Base-by-base conservation (phyloP, 2,797 vertebrate genomes). In the Smutsia temminckii region DNA sequence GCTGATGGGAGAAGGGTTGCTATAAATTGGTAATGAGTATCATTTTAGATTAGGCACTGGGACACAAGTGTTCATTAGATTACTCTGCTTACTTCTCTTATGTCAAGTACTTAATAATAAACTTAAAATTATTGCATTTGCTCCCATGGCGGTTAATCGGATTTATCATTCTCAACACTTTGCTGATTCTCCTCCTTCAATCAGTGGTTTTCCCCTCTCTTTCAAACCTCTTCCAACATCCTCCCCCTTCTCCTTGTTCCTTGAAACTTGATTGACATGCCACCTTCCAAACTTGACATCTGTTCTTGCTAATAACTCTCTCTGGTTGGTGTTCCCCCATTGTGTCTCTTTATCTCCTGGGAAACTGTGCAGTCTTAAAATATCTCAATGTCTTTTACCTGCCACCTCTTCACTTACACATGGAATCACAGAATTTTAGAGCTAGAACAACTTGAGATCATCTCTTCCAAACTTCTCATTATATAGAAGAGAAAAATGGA, bases 291-390 rank as follows among this genome's bases (percentile, higher is more conserved):
- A 77, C n/a, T 8, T 94, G 77, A 87, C 93, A 94, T 66, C 59
- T 11, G 2, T 61, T 93, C 89, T 79, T 59, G 72, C 74, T 94
- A 90, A 90, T 75, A 75, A 74, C 42, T 2, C 72, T 75, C 32
- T 59, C n/a, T 59, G 13, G 51, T 55, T 80, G 94, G 85, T 75
- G 90, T 90, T 81, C 51, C 89, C 85, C 59, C n/a, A 8, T 25
- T 46, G 25, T 21, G 51, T 27, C 63, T 95, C 75, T 74, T 89
- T 78, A 74, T 96, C 90, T 92, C 96, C 95, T 93, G 87, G 93
- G 96, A 96, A 96, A 97, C 94, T 8, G 2, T 29, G 29, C 29
- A 51, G 69, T 64, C 86, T 95, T 89, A 92, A 96, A 96, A 92
- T 94, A 83, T 29, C 75, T 88, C 66, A 6, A 0, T 49, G 34